A percentile compares a stretch with the other conserved stretches of the same genome.
Evolutionary conservation across 2,113 vertebrate genomes (phyloP).

Genomic region (Brachyhypopomus gauderio): DNA sequence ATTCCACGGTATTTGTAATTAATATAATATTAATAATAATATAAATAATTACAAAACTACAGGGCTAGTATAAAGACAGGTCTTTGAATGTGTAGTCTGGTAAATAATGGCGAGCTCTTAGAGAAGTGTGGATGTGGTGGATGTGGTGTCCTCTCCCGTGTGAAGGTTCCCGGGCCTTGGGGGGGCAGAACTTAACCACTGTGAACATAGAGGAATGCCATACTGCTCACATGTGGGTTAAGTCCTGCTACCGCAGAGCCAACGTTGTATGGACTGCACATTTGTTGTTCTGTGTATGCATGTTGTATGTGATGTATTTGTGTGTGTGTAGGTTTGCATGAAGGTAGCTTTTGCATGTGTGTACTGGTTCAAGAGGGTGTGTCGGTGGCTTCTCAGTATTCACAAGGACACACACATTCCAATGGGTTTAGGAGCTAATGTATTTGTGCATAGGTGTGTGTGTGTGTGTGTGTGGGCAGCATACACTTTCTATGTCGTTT

Average conservation of each 20-base stretch:
- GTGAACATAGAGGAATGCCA: conserved; percentile 81
- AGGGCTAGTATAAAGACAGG: too few relatives aligned
- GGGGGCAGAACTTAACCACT: conserved; percentile 95
- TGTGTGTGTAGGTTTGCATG: not conserved
- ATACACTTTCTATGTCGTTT: conserved; percentile 44
- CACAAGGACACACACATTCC: conserved; percentile 33
- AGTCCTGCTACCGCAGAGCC: conserved; percentile 81
- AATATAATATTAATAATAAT: too few relatives aligned
- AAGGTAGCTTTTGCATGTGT: conserved; percentile 5
- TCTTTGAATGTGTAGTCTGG: not conserved
- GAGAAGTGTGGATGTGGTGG: not conserved
- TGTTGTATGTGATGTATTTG: not conserved
- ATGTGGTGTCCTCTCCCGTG: not conserved
- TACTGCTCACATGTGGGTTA: conserved; percentile 88
- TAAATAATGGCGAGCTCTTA: not conserved
- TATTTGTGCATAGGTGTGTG: conserved; percentile 38
- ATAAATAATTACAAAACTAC: too few relatives aligned
- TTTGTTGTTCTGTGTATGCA: not conserved
- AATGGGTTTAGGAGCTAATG: conserved; percentile 27
- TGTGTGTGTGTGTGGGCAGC: conserved; percentile 15
- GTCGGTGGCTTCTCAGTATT: conserved; percentile 30
- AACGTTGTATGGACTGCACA: not conserved
- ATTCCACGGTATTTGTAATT: too few relatives aligned
- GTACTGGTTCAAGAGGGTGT: conserved; percentile 29
- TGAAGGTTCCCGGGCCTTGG: conserved; percentile 48